phyloP scores from a whole-genome alignment of 2,113 vertebrate species.

The Eubucco bourcierii region DNA sequence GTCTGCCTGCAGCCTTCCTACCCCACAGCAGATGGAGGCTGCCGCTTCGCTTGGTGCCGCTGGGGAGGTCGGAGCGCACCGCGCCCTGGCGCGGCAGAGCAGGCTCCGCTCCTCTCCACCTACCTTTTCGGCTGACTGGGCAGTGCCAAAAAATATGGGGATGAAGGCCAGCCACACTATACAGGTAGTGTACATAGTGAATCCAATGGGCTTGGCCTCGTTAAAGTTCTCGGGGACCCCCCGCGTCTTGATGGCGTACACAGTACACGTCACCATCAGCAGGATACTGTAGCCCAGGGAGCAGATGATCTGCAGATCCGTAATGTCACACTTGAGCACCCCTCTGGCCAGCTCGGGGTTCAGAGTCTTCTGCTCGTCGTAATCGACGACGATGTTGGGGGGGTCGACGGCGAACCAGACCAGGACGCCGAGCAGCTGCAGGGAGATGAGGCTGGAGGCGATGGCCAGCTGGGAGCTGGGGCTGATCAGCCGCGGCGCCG shows the following conservation, averaged over 20 bases:
- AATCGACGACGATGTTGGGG: constrained; percentile 93
- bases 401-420: constrained; percentile 95
- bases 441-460: constrained; percentile 90
- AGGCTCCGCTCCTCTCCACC: constrained; percentile 41
- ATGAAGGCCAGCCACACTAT: constrained; percentile 98
- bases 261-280: constrained; percentile 97
- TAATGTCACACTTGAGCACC: constrained; percentile 96
- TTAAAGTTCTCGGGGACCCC: constrained; percentile 98
- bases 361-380: constrained; percentile 91
- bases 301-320: constrained; percentile 96
- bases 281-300: constrained; percentile 96
- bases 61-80: not conserved
- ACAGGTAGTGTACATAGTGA: constrained; percentile 99
- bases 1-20: too few species aligned
- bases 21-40: too few species aligned
- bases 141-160: constrained; percentile 97
- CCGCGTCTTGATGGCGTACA: constrained; percentile 97
- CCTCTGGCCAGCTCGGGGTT: constrained; percentile 88
- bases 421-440: constrained; percentile 93
- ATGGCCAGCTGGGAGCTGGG: constrained; percentile 94
- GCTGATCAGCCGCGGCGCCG: constrained; percentile 91
- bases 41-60: too few species aligned
- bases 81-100: not conserved
- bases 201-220: constrained; percentile 97
- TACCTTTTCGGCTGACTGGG: constrained; percentile 97